A percentile compares a stretch with the other conserved stretches of the same genome.
Evolutionary conservation across 2,113 vertebrate species (phyloP).

Genomic region (Panthera uncia): DNA sequence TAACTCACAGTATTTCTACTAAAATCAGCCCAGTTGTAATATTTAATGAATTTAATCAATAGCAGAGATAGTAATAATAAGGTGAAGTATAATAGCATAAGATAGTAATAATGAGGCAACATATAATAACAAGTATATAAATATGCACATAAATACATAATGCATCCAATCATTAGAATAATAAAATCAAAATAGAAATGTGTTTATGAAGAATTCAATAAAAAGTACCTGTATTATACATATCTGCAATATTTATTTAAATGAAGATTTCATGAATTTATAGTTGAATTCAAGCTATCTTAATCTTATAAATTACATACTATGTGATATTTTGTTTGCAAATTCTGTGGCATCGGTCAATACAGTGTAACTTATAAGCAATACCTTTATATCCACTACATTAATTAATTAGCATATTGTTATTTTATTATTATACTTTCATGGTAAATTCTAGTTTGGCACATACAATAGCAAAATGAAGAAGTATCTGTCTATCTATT

Average conservation of each 20-base stretch:
- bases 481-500: neutral
- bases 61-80: neutral
- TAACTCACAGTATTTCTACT: constrained; percentile 11
- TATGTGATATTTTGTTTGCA: neutral
- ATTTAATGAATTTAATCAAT: neutral
- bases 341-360: neutral
- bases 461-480: neutral
- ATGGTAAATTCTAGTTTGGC: neutral
- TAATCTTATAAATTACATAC: neutral
- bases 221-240: neutral
- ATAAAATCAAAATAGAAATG: neutral
- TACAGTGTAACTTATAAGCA: neutral
- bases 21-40: neutral
- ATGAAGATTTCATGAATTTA: neutral
- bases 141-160: neutral
- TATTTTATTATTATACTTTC: neutral
- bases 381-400: neutral
- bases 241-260: neutral
- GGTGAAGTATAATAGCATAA: neutral
- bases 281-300: neutral
- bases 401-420: neutral
- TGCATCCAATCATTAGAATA: neutral
- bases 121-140: neutral
- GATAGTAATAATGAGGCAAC: neutral
- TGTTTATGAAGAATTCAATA: neutral